phyloP scores from a whole-genome alignment of 2,113 vertebrate genomes.

The Piaya cayana region DNA sequence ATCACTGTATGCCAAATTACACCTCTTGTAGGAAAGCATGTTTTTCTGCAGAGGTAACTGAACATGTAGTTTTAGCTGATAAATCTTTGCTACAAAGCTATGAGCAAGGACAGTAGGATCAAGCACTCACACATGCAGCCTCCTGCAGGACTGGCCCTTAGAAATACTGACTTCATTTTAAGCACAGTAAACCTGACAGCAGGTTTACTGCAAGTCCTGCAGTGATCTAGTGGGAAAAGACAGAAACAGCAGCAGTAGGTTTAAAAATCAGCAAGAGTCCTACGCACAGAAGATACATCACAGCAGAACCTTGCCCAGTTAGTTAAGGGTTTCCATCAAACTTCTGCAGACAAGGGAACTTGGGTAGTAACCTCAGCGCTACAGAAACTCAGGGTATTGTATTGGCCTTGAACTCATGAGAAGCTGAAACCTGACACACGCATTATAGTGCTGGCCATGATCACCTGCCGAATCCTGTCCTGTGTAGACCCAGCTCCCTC shows the following conservation, averaged over 20 bases:
- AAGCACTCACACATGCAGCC: background rate
- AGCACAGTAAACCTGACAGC: background rate
- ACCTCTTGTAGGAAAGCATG: background rate
- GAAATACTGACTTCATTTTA: background rate
- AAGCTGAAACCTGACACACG: background rate
- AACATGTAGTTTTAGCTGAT: background rate
- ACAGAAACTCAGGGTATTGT: background rate
- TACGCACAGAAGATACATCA: accelerated
- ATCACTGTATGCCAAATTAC: background rate
- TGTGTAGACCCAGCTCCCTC: background rate
- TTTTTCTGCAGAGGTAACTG: background rate
- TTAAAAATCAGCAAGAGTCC: background rate
- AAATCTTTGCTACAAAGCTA: background rate
- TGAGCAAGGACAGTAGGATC: background rate
- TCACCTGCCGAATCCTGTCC: background rate
- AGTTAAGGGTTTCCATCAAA: background rate
- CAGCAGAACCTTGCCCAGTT: background rate
- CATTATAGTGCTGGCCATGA: background rate
- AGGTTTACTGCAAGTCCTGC: background rate
- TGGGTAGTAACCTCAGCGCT: background rate
- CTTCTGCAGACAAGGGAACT: background rate
- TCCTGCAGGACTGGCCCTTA: background rate
- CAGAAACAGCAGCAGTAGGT: background rate
- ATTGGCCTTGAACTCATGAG: background rate
- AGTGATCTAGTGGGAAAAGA: background rate